Base-by-base conservation (phyloP, 2,113 vertebrate genomes). In the Rafetus swinhoei region DNA sequence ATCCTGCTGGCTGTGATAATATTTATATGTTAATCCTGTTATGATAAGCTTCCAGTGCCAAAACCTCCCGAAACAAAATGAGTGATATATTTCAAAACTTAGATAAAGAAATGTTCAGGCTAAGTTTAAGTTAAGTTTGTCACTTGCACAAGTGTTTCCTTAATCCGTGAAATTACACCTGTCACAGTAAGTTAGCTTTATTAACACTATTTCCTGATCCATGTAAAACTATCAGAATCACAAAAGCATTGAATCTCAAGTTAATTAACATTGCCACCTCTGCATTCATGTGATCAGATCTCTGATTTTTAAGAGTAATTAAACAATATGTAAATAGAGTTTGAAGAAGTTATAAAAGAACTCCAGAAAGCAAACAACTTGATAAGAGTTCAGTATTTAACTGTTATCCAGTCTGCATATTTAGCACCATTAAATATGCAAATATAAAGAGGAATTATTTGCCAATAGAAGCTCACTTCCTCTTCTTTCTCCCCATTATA, bases 141-240 rank as follows among this genome's bases (percentile, higher is more conserved):
- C 88, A 25, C 84, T 72, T 16, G 87, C 96, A 95, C 62, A 82
- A 95, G 92, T 95, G 94, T 90, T 96, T 97, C 93, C 97, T 95
- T 98, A 98, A 98, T 98, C 98, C 96, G n/a, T 97, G 97, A 98
- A 99, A 98, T 98, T 98, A 98, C 98, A 98, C 98, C 98, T 98
- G 98, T 98, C 98, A 98, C 98, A 98, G 97, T 65, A 97, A 97
- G 96, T 98, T 97, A 97, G 94, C 98, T 98, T 98, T 98, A 98
- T 98, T 98, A 98, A 97, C 91, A 89, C 94, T 91, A 95, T 93
- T 97, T 98, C 95, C 97, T 98, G 97, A 98, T 98, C 98, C 97
- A 82, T 93, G 95, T 95, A 97, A 97, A 98, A 97, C 94, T 94
- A 98, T 97, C 97, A 95, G 97, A 82, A 85, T 80, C 93, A 97